phyloP scores from a whole-genome alignment of 1,140 invertebrate species.

The Drosophila fuyamai region DNA sequence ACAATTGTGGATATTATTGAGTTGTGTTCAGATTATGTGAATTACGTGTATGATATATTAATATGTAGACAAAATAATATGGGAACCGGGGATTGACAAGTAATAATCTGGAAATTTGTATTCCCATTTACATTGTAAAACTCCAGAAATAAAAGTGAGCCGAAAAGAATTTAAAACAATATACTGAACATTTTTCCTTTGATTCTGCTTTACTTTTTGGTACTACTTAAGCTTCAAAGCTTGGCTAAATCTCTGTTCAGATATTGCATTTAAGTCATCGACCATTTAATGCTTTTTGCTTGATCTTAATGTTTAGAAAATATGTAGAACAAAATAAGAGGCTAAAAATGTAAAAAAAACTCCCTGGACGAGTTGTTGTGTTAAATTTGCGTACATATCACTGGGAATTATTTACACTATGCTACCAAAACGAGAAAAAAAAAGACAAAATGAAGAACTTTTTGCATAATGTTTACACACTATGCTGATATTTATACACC shows the following conservation, averaged over 20 bases:
- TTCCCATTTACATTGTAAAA: slow-evolving; percentile 11
- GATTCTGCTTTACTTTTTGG: background rate
- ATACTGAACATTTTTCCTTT: slow-evolving; percentile 14
- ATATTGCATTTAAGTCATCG: slow-evolving; percentile 42
- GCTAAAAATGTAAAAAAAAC: slow-evolving; percentile 25
- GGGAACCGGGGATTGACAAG: slow-evolving; percentile 9
- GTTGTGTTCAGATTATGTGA: slow-evolving; percentile 61
- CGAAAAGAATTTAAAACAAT: slow-evolving; percentile 12
- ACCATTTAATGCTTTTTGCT: slow-evolving; percentile 45
- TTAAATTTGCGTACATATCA: slow-evolving; percentile 77
- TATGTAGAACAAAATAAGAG: slow-evolving; percentile 26
- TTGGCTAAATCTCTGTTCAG: slow-evolving; percentile 34
- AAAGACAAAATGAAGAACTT: slow-evolving; percentile 1
- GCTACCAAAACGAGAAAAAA: slow-evolving; percentile 31
- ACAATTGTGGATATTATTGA: slow-evolving; percentile 58
- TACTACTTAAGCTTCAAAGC: slow-evolving; percentile 2
- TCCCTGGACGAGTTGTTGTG: slow-evolving; percentile 62
- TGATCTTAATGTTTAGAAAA: slow-evolving; percentile 26
- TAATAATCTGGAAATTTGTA: slow-evolving; percentile 14
- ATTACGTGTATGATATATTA: slow-evolving; percentile 34
- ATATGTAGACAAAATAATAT: slow-evolving; percentile 24
- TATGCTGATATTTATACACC: slow-evolving; percentile 33
- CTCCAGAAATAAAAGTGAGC: slow-evolving; percentile 5
- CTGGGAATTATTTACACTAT: slow-evolving; percentile 73
- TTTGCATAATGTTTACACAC: slow-evolving; percentile 57